Evolutionary conservation across 2,113 vertebrate genomes (phyloP), one percentile per base, ranked within the genome.

Genomic region (Paracyprichromis sp.): DNA sequence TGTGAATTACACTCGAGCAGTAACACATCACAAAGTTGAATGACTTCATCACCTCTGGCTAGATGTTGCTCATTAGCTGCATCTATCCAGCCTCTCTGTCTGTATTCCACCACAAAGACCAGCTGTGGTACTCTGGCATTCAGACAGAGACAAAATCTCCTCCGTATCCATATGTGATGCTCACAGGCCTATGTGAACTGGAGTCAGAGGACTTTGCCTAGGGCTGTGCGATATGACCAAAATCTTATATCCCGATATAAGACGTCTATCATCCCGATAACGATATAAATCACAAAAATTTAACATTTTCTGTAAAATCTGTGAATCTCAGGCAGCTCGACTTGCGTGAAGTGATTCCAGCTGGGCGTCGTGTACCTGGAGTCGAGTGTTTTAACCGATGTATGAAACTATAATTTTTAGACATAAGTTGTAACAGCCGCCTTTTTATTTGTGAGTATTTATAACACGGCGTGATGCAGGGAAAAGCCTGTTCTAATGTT

Each of bases 121-220:
- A 78, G 26, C 45, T 85, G 83, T 52, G 78, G 83, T 52, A 50
- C 40, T 38, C 13, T 10, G 26, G 66, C 54, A 83, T 84, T 76
- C 43, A 83, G 36, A 82, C 8, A 83, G 53, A 84, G 6, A 82
- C 76, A 76, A 73, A 45, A 8, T 40, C 26, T 81, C 71, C 84
- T 24, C 17, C 63, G 13, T 54, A 73, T 82, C 53, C 71, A 40
- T 52, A 63, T 59, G 21, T 59, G 38, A 69, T 21, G 76, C n/a
- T 66, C 69, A 82, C n/a, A 79, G 52, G 12, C 47, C n/a, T 71
- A 79, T 80, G 63, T 52, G 38, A 71, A 24, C 8, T 21, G n/a
- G 34, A 53, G 17, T 5, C 31, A 47, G 26, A 29, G 13, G 43
- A 19, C 29, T 34, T 85, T 17, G 24, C 56, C 4, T 29, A 57